Base-by-base conservation (phyloP, 2,888 invertebrate species). In the Branchipolynoe longqiensis region DNA sequence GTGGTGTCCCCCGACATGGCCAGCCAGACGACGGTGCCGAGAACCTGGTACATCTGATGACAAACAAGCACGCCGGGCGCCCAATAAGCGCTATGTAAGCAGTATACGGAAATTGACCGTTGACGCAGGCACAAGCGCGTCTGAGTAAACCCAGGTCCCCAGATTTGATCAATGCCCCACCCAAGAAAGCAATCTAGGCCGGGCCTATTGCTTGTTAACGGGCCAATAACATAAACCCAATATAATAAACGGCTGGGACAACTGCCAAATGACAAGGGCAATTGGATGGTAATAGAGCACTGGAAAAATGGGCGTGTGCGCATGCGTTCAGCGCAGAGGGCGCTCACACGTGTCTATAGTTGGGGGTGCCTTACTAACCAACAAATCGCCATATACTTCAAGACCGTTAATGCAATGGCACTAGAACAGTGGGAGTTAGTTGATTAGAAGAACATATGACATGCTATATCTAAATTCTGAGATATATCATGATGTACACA, bases 1-100 rank as follows among this genome's bases (percentile, higher is more conserved):
- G 93, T 92, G n/a, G 93, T 91, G 87, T 93, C 93, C 4, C 92
- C 92, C 6, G 93, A 93, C 92, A 94, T 94, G 3, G 94, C 92
- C 90, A 94, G 92, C 78, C 92, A 91, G 25, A 93, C 93, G 4
- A 91, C 90, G 2, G 92, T 91, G 22, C 91, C 89, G 90, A 94
- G 90, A 69, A 91, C 89, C 64, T 90, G 90, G 89, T 92, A 92
- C 90, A 92, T 92, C 93, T 93, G 90, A 38, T 14, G 40, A n/a
- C 14, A 78, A 48, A 41, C 41, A 78, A 48, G 48, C 78, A 78
- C n/a, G 25, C 58, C 12, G 22, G 4, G n/a, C 58, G 18, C 48
- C 48, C 48, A 48, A 48, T 48, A 48, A 48, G 48, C n/a, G 18
- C 33, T 38, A 38, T 38, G 69, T 69, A 69, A 69, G 69, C 25